Evolutionary conservation across 2,888 invertebrate genomes (phyloP), one percentile per base, ranked within the genome.

Genomic region (Notocelia uddmanniana): DNA sequence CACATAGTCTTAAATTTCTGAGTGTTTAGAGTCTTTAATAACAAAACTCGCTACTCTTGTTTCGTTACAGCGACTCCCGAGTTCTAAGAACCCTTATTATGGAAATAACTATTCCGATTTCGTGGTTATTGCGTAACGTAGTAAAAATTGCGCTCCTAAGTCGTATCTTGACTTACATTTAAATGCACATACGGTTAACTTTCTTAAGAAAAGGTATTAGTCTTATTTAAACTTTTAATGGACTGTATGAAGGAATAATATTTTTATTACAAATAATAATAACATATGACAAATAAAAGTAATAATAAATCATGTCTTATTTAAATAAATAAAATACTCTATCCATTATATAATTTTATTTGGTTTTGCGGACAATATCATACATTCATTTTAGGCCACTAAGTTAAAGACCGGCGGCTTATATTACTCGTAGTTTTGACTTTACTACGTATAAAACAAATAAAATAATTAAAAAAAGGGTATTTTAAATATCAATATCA

Each of bases 301-400:
- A n/a, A n/a, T n/a, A n/a, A n/a, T n/a, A n/a, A n/a, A n/a, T n/a
- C n/a, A n/a, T n/a, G n/a, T n/a, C n/a, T n/a, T n/a, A n/a, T n/a
- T n/a, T n/a, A n/a, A 31, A 13, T 13, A 15, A 69, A 69, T 69
- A 50, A 67, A 68, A 72, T 15, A 45, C 66, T 21, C 15, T 63
- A 57, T 69, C 52, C 41, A 70, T 75, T 71, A 74, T 75, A 68
- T 69, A 62, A 34, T 75, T 63, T 72, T 75, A 73, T 74, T 88
- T 85, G 81, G 85, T 87, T 87, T 89, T 77, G 87, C 89, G 89
- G 90, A 90, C 90, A 87, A 85, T 88, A 87, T 87, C 75, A 89
- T 89, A 90, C 90, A 92, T 87, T 86, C 79, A 86, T 85, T 76
- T 85, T 85, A 86, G 89, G 89, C 88, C 88, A 82, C 80, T 85